Evolutionary conservation across 2,888 invertebrate genomes (phyloP), one percentile per base, ranked within the genome.

Genomic region (Melikaiella ostensackeni): DNA sequence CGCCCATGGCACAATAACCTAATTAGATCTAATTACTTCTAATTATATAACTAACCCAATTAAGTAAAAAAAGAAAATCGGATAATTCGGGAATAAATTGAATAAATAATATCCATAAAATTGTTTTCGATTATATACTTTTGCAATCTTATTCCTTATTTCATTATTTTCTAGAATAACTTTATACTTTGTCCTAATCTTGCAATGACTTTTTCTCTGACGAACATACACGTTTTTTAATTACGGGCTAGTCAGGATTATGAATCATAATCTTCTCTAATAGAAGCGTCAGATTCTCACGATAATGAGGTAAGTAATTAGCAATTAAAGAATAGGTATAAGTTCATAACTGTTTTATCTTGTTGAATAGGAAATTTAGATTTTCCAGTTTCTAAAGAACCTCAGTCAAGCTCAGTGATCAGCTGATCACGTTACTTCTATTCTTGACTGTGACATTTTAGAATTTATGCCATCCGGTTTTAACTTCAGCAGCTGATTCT

Each of bases 361-460:
- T 3, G 19, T 5, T 50, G 46, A 30, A 27, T 70, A 19, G 11
- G 27, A 50, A 70, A 55, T 33, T 70, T 11, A n/a, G 46, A 70
- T 50, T 70, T 66, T 50, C 30, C 50, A 46, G 70, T 70, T 70
- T 50, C 70, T 46, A 70, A 55, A 70, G 50, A 70, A 70, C 13
- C 70, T 50, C n/a, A 50, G 11, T 46, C n/a, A 55, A 46, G 35
- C 21, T n/a, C 50, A 55, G 50, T 50, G 70, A 70, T 50, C 70
- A 50, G 70, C 70, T 70, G 50, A 70, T 46, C 50, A 50, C 50
- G n/a, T 70, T 70, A 70, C 70, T 70, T 70, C 70, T 70, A 70
- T 70, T 70, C 50, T 70, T 21, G 30, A 9, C 70, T n/a, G 30
- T 50, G 70, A 33, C 70, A 70, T 70, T 70, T 33, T 70, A 46